These are phyloP conservation scores for Tethya wilhelma DNA, from an alignment of 37 sponge, comb jelly and placozoan genomes.

Conservation along the genomic window DNA sequence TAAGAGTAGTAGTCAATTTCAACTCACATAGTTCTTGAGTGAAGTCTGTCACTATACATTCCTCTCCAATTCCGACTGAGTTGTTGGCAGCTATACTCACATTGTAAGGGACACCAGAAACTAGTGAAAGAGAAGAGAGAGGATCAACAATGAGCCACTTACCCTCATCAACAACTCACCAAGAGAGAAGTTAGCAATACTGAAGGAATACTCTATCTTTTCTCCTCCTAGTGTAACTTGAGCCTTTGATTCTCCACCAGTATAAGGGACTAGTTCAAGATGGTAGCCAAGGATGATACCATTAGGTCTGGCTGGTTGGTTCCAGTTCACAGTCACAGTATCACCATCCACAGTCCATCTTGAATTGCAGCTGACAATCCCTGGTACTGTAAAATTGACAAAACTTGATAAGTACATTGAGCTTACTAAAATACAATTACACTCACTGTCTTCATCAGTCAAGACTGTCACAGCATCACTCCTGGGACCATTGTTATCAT, in stretches of 20 bases:
- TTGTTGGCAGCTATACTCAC: constrained; percentile 24
- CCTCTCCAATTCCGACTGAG: background rate
- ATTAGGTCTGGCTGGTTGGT: background rate
- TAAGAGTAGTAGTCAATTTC: too few relatives aligned
- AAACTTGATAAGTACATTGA: background rate
- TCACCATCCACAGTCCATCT: background rate
- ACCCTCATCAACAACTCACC: too few relatives aligned
- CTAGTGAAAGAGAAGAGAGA: too few relatives aligned
- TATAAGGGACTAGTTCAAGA: background rate
- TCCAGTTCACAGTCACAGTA: constrained; percentile 11
- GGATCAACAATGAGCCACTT: too few relatives aligned
- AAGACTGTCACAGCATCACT: background rate
- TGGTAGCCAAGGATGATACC: constrained; percentile 20
- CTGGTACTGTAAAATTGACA: constrained; percentile 18
- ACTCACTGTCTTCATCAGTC: background rate
- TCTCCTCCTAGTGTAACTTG: background rate
- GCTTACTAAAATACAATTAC: background rate
- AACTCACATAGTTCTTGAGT: constrained; percentile 11
- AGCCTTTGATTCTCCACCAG: background rate
- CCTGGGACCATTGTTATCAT: background rate
- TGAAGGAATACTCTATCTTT: background rate
- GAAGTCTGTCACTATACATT: constrained; percentile 13
- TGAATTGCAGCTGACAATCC: background rate
- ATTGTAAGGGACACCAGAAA: constrained; percentile 32
- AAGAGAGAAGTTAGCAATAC: too few relatives aligned